Percentiles rank a stretch among this genome's conserved stretches.
phyloP scores from a whole-genome alignment of 92 coral and sea anemone species.

The Epizoanthus scotinus region DNA sequence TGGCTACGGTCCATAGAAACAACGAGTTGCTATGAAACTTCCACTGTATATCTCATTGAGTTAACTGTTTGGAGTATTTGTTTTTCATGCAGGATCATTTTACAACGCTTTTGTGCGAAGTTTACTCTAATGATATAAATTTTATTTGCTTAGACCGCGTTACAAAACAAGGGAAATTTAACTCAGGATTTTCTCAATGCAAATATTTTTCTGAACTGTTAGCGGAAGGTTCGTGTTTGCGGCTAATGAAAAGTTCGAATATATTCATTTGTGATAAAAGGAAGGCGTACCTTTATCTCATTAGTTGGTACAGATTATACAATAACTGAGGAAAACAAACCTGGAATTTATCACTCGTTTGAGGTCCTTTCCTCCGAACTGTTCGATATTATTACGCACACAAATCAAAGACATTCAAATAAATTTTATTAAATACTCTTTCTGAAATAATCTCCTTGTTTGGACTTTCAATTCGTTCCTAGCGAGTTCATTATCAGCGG shows the following conservation, averaged over 20 bases:
- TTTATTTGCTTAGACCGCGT: slow-evolving; percentile 21
- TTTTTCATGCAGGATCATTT: slow-evolving; percentile 1
- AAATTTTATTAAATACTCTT: slow-evolving; percentile 37
- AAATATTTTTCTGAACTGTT: slow-evolving; percentile 24
- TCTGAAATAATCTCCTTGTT: slow-evolving; percentile 30
- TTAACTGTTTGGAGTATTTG: slow-evolving; percentile 19
- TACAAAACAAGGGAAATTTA: slow-evolving; percentile 27
- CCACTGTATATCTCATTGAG: background rate
- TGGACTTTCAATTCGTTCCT: slow-evolving; percentile 30
- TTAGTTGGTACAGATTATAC: slow-evolving; percentile 29
- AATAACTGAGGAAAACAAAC: slow-evolving; percentile 19
- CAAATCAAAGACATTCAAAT: slow-evolving; percentile 39
- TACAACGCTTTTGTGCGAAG: slow-evolving; percentile 24
- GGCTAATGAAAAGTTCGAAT: slow-evolving; percentile 17
- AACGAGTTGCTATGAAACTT: slow-evolving; percentile 7
- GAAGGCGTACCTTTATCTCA: slow-evolving; percentile 18
- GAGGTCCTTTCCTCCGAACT: background rate
- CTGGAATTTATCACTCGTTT: background rate
- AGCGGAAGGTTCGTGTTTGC: slow-evolving; percentile 22
- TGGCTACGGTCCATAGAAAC: background rate
- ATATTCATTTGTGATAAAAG: slow-evolving; percentile 5
- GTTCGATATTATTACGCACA: slow-evolving; percentile 11
- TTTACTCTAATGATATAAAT: slow-evolving; percentile 10
- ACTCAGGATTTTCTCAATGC: slow-evolving; percentile 26
- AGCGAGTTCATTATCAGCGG: slow-evolving; percentile 52